A percentile compares a stretch with the other conserved stretches of the same genome.
phyloP scores from a whole-genome alignment of 2,888 invertebrate genomes.

The Leptogaster cylindrica region DNA sequence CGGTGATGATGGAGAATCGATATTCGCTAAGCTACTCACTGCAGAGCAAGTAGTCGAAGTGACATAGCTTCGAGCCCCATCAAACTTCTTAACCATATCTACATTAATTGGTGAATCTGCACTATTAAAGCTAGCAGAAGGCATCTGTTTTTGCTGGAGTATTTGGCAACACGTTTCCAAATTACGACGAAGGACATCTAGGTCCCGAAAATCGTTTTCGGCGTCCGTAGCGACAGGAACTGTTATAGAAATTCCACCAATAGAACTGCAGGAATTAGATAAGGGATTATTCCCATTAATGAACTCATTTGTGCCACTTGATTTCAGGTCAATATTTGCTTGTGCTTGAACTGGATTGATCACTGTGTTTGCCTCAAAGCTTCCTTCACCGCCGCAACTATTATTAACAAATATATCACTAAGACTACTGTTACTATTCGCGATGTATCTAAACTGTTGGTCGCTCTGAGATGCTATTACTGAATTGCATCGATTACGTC shows the following conservation, averaged over 20 bases:
- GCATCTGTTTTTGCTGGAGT: constrained; percentile 53
- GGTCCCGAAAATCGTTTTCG: constrained; percentile 53
- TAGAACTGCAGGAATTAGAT: constrained; percentile 56
- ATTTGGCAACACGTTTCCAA: constrained; percentile 60
- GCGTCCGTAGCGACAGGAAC: constrained; percentile 53
- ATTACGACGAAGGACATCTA: constrained; percentile 54
- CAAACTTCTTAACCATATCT: constrained; percentile 53
- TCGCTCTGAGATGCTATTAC: constrained; percentile 57
- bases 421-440: constrained; percentile 58
- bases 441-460: constrained; percentile 59
- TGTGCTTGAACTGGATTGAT: constrained; percentile 47
- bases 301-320: constrained; percentile 36
- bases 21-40: constrained; percentile 72
- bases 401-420: constrained; percentile 61
- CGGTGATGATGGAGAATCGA: constrained; percentile 75
- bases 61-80: constrained; percentile 56
- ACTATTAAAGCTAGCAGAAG: constrained; percentile 50
- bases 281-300: constrained; percentile 51
- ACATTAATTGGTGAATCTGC: constrained; percentile 51
- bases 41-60: constrained; percentile 69
- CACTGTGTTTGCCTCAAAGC: constrained; percentile 25
- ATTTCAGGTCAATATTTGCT: constrained; percentile 51
- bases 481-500: constrained; percentile 39
- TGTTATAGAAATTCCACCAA: constrained; percentile 55
- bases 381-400: constrained; percentile 53